A percentile compares a stretch with the other conserved stretches of the same genome.
phyloP scores from a whole-genome alignment of 1,140 invertebrate genomes.

The Hylyphantes graminicola region DNA sequence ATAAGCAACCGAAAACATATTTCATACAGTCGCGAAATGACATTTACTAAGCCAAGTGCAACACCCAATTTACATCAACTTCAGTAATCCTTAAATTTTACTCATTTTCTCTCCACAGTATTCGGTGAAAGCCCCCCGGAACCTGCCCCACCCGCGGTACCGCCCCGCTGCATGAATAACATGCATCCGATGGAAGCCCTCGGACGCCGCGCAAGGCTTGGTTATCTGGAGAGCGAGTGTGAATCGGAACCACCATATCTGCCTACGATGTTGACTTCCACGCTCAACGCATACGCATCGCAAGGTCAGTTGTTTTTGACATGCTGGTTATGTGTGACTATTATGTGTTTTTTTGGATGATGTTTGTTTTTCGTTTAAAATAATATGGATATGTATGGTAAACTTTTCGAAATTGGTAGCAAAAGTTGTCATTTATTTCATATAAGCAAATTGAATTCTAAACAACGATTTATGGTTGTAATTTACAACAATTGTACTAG shows the following conservation, averaged over 20 bases:
- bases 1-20: too few relatives aligned
- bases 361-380: too few relatives aligned
- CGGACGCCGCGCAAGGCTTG: constrained; percentile 51
- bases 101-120: constrained; percentile 30
- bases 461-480: too few relatives aligned
- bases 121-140: constrained; percentile 62
- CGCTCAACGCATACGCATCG: constrained; percentile 56
- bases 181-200: constrained; percentile 59
- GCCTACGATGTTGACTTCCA: constrained; percentile 58
- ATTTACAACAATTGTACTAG: too few relatives aligned
- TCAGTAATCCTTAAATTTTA: neutral
- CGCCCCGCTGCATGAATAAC: constrained; percentile 47
- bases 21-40: neutral
- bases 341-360: too few relatives aligned
- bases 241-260: constrained; percentile 60
- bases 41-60: too few relatives aligned
- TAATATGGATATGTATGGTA: too few relatives aligned
- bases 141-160: constrained; percentile 58
- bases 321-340: too few relatives aligned
- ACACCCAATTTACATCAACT: neutral
- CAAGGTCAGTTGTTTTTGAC: constrained; percentile 46
- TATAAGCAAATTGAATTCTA: too few relatives aligned
- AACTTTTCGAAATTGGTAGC: too few relatives aligned
- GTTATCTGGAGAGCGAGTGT: constrained; percentile 60
- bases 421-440: too few relatives aligned